A percentile compares a stretch with the other conserved stretches of the same genome.
Evolutionary conservation across 2,113 vertebrate species (phyloP).

Genomic region (Hydropotes inermis): DNA sequence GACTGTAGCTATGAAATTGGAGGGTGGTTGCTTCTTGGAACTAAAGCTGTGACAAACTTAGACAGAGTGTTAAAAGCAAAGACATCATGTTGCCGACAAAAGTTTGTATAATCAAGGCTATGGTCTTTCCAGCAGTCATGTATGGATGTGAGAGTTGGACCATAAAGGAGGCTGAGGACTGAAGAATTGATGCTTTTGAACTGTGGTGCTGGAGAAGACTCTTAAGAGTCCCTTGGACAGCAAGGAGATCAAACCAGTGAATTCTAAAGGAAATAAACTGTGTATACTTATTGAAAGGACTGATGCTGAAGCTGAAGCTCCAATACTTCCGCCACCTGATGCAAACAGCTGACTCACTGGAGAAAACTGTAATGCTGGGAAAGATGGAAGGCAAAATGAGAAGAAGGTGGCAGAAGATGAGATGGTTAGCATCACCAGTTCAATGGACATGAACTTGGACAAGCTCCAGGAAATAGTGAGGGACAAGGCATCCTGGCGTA

Average conservation of each 20-base stretch:
- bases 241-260: background rate
- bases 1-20: background rate
- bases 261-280: background rate
- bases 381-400: background rate
- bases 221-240: background rate
- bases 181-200: background rate
- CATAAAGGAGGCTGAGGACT: background rate
- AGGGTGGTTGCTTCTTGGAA: background rate
- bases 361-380: background rate
- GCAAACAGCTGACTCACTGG: background rate
- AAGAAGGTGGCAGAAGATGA: background rate
- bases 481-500: rapidly evolving
- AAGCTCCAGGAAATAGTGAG: background rate
- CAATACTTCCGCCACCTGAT: background rate
- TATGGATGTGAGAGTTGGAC: background rate
- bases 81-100: background rate
- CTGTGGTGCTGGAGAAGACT: background rate
- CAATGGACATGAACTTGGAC: background rate
- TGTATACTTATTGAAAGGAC: background rate
- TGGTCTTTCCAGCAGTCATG: background rate
- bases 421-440: background rate
- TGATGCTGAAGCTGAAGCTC: too few relatives aligned
- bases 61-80: background rate
- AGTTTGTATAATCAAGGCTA: background rate
- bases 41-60: background rate